Conservation (phyloP, 2,888 invertebrate species). For the Dolichomitus sp. region DNA sequence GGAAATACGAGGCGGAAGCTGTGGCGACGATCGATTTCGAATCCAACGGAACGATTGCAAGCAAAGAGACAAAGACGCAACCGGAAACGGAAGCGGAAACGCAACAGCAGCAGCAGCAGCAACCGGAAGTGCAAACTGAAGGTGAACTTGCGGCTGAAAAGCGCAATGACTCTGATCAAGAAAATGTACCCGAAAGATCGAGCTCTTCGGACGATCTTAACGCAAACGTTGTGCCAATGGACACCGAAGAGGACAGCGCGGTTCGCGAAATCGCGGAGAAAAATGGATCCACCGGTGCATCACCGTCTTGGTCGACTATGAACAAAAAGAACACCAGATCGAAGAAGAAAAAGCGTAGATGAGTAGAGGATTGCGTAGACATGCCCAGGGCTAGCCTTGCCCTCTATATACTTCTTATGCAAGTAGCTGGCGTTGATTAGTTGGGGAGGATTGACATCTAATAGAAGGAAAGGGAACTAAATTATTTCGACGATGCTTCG, state of each 20-base stretch:
- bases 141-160: constrained; percentile 70
- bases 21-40: constrained; percentile 78
- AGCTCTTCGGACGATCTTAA: constrained; percentile 80
- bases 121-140: constrained; percentile 37
- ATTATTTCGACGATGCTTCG: neutral
- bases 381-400: constrained; percentile 85
- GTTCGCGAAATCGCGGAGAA: constrained; percentile 68
- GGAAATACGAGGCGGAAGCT: constrained; percentile 79
- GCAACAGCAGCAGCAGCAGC: neutral
- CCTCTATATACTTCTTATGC: constrained; percentile 84
- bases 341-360: constrained; percentile 85
- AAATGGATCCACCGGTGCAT: constrained; percentile 57
- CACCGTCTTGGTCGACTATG: constrained; percentile 66
- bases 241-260: constrained; percentile 74
- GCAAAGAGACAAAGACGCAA: constrained; percentile 69
- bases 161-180: constrained; percentile 77
- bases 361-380: constrained; percentile 86
- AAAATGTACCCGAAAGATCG: constrained; percentile 74
- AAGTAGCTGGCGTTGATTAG: constrained; percentile 84
- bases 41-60: constrained; percentile 1
- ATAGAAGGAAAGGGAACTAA: neutral
- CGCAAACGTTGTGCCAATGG: constrained; percentile 74
- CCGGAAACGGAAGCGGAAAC: neutral
- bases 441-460: constrained; percentile 40
- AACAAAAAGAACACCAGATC: constrained; percentile 80